Evolutionary conservation across 2,113 vertebrate genomes (phyloP), one percentile per base, ranked within the genome.

Genomic region (Eretmochelys imbricata): DNA sequence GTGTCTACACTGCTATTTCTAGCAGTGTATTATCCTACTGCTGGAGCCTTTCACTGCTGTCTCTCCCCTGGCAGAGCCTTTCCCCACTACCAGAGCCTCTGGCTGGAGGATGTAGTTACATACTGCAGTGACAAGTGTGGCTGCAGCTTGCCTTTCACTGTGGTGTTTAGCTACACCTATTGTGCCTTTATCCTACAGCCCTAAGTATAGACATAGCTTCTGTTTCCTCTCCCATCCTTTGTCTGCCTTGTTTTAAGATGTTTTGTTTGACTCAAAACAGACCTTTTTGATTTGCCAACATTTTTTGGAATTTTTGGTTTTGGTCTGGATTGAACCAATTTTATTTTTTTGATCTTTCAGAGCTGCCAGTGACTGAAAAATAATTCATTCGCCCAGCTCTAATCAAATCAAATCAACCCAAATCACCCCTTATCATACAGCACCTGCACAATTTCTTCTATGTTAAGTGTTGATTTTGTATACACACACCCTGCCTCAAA

Each of bases 381-480:
- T 72, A 19, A 72, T 22, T 85, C 35, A 13, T 82, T 24, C 42
- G 50, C 90, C 95, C 87, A 81, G 88, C 95, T 96, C 89, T 92
- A 69, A 86, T 81, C 51, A 53, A 20, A 54, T 53, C 4, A 25
- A 62, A 62, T 11, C 75, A 76, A 76, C 6, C 10, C 46, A 46
- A 78, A 42, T 48, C 22, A 76, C 16, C 6, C 6, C 76, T 85
- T 48, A 35, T 59, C 89, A 75, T 84, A 19, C 82, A 86, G 11
- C 69, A 3, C 1, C n/a, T 46, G 1, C 3, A 51, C 20, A 91
- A 2, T 9, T 6, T 76, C 59, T 88, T 89, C 25, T 35, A 4
- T 35, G 48, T 53, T 38, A 7, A 11, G 10, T 48, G 38, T 48
- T 78, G 75, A 78, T 48, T 78, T 46, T 78, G 42, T 27, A 19